Percentiles rank a stretch among this genome's conserved stretches.
Evolutionary conservation across 2,113 vertebrate species (phyloP).

Genomic region (Serinus canaria): DNA sequence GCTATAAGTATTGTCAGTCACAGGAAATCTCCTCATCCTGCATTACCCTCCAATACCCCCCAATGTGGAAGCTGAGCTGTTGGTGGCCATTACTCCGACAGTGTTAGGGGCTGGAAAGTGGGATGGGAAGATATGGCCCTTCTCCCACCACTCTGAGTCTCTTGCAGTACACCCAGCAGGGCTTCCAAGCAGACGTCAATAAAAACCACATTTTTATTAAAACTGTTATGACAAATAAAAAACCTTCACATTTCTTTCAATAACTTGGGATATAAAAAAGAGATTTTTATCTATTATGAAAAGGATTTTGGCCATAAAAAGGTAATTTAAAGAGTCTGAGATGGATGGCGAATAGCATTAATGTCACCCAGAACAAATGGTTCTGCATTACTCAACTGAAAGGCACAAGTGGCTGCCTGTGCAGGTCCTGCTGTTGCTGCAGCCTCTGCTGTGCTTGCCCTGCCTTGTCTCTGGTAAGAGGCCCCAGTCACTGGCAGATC

Average conservation of each 20-base stretch:
- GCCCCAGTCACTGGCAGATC: not conserved
- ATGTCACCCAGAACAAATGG: slow-evolving; percentile 72
- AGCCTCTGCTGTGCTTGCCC: not conserved
- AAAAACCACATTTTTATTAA: slow-evolving; percentile 75
- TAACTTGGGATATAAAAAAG: slow-evolving; percentile 71
- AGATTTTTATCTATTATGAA: slow-evolving; percentile 82
- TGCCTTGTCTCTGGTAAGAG: not conserved
- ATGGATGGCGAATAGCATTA: slow-evolving; percentile 70
- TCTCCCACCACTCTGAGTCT: not conserved
- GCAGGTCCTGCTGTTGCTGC: not conserved
- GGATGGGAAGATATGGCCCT: not conserved
- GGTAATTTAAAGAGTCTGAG: slow-evolving; percentile 76
- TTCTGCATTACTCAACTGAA: slow-evolving; percentile 58
- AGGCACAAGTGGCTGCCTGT: not conserved
- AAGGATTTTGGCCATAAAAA: slow-evolving; percentile 74
- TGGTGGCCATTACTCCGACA: not conserved
- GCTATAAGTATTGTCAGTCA: not conserved
- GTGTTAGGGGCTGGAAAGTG: not conserved
- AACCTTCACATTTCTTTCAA: slow-evolving; percentile 53
- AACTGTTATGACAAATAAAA: slow-evolving; percentile 72
- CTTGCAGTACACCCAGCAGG: not conserved
- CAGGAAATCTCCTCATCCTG: not conserved
- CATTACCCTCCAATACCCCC: not conserved
- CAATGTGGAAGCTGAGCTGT: not conserved
- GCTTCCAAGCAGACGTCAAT: slow-evolving; percentile 60